Percentiles rank a stretch among this genome's conserved stretches.
These are phyloP conservation scores for Brachionus calyciflorus DNA, from an alignment of 1,140 invertebrate species.

Conservation along the genomic window DNA sequence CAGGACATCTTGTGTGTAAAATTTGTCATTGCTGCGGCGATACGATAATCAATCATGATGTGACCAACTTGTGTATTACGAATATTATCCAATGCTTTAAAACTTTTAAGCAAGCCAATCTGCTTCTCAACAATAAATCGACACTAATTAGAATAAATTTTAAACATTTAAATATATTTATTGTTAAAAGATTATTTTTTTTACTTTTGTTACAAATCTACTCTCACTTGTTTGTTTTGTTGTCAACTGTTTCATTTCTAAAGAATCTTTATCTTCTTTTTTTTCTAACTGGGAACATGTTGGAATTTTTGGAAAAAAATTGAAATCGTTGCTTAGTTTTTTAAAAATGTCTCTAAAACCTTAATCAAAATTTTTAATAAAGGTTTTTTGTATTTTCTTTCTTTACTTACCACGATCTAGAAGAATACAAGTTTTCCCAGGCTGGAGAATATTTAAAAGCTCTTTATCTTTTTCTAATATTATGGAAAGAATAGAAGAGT, in stretches of 20 bases:
- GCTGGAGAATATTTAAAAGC: not conserved
- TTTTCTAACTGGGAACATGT: not conserved
- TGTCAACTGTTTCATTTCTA: too few relatives aligned
- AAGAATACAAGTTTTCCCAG: not conserved
- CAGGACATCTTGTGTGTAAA: not conserved
- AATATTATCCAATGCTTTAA: not conserved
- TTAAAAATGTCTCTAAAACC: not conserved
- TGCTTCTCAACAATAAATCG: not conserved
- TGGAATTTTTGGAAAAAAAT: not conserved
- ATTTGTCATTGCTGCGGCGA: not conserved
- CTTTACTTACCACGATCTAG: constrained; percentile 2
- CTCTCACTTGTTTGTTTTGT: not conserved
- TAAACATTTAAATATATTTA: not conserved
- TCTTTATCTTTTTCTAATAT: constrained; percentile 4
- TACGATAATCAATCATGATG: constrained; percentile 1
- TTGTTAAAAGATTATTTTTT: not conserved
- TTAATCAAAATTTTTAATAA: not conserved
- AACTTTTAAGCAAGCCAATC: not conserved
- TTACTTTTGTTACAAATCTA: not conserved
- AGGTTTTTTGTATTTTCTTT: not conserved
- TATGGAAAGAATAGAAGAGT: not conserved
- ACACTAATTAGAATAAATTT: not conserved
- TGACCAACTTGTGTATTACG: not conserved
- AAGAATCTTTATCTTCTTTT: not conserved
- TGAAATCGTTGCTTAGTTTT: not conserved